Conservation (phyloP, 2,888 invertebrate genomes). For the Ethmia dodecea region DNA sequence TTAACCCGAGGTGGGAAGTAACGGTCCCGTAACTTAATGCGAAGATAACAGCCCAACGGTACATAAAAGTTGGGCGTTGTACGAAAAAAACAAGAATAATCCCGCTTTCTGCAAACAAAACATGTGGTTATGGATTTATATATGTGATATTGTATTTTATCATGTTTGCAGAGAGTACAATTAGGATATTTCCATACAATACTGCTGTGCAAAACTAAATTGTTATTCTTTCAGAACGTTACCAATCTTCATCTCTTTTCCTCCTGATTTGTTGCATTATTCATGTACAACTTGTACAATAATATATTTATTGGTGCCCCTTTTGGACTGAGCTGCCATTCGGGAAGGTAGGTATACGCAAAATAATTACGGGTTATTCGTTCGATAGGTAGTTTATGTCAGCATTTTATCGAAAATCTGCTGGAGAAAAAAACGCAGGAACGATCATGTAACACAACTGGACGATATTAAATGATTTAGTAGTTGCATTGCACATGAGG, state of each 20-base stretch:
- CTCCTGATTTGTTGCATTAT: conserved; percentile 15
- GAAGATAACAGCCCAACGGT: conserved; percentile 45
- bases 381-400: conserved; percentile 25
- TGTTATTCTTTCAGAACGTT: conserved; percentile 3
- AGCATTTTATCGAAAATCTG: conserved; percentile 28
- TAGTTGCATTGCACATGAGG: conserved; percentile 31
- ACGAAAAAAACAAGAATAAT: conserved; percentile 16
- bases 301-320: too few species aligned
- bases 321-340: not conserved
- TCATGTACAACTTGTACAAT: conserved; percentile 11
- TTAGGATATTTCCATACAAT: too few species aligned
- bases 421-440: not conserved
- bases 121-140: too few species aligned
- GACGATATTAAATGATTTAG: not conserved
- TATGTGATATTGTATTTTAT: too few species aligned
- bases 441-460: not conserved
- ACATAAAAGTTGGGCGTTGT: conserved; percentile 28
- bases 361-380: conserved; percentile 33
- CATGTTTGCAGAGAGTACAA: too few species aligned
- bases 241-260: conserved; percentile 17
- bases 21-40: conserved; percentile 42
- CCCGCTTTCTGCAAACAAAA: too few species aligned
- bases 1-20: conserved; percentile 35
- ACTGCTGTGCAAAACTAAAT: conserved; percentile 5
- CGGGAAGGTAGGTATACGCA: conserved; percentile 28